A percentile compares a stretch with the other conserved stretches of the same genome.
Evolutionary conservation across 2,888 invertebrate species (phyloP).

Genomic region (Deroplatys truncata): DNA sequence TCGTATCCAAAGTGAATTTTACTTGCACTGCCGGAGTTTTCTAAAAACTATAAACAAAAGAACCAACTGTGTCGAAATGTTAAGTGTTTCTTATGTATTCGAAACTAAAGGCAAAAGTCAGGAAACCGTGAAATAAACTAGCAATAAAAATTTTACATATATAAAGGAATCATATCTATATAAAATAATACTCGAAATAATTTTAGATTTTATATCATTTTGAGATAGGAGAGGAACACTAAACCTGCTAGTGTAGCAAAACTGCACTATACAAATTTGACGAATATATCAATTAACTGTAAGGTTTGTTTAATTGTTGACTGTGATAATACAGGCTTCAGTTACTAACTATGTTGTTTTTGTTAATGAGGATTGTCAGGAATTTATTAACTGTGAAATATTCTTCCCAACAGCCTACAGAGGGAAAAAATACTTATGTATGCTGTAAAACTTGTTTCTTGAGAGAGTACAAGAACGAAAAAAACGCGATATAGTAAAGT

Average conservation of each 20-base stretch:
- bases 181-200: neutral
- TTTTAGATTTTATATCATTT: neutral
- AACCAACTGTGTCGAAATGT: neutral
- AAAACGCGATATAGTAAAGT: too few relatives aligned
- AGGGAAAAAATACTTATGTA: too few relatives aligned
- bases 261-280: neutral
- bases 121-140: neutral
- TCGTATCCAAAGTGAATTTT: neutral
- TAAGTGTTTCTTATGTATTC: neutral
- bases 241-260: neutral
- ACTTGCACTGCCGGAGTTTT: neutral
- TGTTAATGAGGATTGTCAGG: too few relatives aligned
- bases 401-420: too few relatives aligned
- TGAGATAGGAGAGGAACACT: neutral
- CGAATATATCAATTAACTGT: neutral
- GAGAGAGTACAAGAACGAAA: too few relatives aligned
- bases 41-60: neutral
- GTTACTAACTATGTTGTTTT: too few relatives aligned
- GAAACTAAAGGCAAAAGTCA: neutral
- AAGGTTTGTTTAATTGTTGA: neutral
- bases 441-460: too few relatives aligned
- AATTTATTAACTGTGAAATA: too few relatives aligned
- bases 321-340: neutral
- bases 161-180: neutral
- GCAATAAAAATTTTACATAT: neutral